Evolutionary conservation across 1,140 invertebrate genomes (phyloP).

Genomic region (Drosophila parabipectinata): DNA sequence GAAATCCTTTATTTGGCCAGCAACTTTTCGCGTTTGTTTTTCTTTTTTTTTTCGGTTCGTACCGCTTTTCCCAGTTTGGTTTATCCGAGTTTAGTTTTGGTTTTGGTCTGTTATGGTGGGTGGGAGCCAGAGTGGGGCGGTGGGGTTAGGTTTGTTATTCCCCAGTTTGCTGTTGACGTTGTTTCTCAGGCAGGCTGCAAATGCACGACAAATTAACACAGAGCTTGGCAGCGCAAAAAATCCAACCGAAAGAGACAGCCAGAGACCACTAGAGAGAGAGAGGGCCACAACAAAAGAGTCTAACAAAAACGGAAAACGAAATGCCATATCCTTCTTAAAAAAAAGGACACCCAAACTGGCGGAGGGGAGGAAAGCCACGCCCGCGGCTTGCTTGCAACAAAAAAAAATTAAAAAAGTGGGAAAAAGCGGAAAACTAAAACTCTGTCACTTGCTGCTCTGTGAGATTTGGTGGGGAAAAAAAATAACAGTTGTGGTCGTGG

Average conservation of each 20-base stretch:
- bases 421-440: conserved; percentile 63
- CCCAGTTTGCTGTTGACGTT: conserved; percentile 35
- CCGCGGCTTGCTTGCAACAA: conserved; percentile 55
- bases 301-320: conserved; percentile 56
- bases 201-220: conserved; percentile 79
- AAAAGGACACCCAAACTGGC: neutral
- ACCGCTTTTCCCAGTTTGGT: conserved; percentile 23
- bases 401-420: conserved; percentile 28
- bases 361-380: conserved; percentile 55
- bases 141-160: conserved; percentile 27
- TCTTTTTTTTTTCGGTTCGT: conserved; percentile 22
- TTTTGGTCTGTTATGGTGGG: conserved; percentile 21
- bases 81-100: conserved; percentile 19
- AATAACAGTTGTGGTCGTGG: conserved; percentile 20
- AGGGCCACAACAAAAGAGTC: conserved; percentile 22
- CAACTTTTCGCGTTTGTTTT: conserved; percentile 48
- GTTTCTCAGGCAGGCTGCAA: conserved; percentile 47
- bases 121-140: neutral
- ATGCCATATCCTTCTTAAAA: conserved; percentile 39
- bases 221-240: conserved; percentile 17
- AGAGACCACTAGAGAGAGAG: neutral
- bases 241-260: neutral
- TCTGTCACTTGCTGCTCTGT: conserved; percentile 61
- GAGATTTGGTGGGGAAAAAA: conserved; percentile 29
- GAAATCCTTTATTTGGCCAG: conserved; percentile 44